A percentile compares a stretch with the other conserved stretches of the same genome.
These are phyloP conservation scores for Nemapogon koenigi DNA, from an alignment of 2,888 invertebrate species.

Conservation along the genomic window DNA sequence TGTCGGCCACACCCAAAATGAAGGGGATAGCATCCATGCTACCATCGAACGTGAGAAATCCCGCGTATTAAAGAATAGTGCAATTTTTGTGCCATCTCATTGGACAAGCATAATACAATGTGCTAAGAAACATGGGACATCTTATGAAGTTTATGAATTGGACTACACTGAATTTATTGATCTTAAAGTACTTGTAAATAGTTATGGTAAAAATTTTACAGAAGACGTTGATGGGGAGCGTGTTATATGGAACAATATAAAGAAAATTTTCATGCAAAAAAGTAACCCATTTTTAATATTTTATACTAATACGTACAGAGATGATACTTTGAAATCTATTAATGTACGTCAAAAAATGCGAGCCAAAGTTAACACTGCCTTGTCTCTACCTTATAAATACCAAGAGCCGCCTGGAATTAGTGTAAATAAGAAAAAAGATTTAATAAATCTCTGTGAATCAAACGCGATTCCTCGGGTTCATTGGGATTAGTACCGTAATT, in stretches of 20 bases:
- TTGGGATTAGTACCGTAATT: too few species aligned
- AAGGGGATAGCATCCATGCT: slow-evolving; percentile 17
- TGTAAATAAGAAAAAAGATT: too few species aligned
- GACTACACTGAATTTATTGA: not conserved
- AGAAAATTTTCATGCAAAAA: not conserved
- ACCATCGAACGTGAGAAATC: slow-evolving; percentile 17
- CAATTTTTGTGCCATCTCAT: slow-evolving; percentile 20
- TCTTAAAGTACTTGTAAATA: not conserved
- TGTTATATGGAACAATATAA: not conserved
- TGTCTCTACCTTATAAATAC: not conserved
- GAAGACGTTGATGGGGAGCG: not conserved
- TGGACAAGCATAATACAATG: slow-evolving; percentile 19
- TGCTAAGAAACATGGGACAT: slow-evolving; percentile 13
- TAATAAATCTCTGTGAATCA: too few species aligned
- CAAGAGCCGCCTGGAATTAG: too few species aligned
- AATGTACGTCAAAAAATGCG: slow-evolving; percentile 18
- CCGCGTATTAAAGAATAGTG: slow-evolving; percentile 18
- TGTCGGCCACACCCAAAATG: slow-evolving; percentile 19
- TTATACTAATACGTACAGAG: not conserved
- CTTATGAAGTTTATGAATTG: slow-evolving; percentile 9
- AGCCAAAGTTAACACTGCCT: slow-evolving; percentile 14
- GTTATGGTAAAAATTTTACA: not conserved
- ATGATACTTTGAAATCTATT: not conserved
- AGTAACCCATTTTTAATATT: too few species aligned
- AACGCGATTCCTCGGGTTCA: too few species aligned